These are phyloP conservation scores for Gadus macrocephalus DNA, from an alignment of 2,113 vertebrate genomes.

Conservation along the genomic window DNA sequence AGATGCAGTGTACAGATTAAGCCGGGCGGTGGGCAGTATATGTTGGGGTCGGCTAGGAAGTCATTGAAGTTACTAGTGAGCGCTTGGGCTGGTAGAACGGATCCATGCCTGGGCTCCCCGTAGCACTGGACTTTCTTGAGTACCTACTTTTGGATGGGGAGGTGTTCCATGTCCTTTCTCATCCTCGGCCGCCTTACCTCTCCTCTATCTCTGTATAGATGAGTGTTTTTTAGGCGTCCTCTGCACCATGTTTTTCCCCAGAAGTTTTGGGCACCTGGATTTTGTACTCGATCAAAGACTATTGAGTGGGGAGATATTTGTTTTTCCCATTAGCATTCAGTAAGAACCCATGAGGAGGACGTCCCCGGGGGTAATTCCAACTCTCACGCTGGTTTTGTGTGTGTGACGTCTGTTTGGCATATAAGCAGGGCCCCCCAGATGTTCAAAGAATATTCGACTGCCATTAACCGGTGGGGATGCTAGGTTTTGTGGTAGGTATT, in stretches of 20 bases:
- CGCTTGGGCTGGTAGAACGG: conserved; percentile 60
- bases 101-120: conserved; percentile 52
- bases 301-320: neutral
- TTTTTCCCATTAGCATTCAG: neutral
- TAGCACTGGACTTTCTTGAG: conserved; percentile 52
- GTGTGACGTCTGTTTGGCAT: neutral
- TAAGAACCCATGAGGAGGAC: neutral
- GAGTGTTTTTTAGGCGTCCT: too few species aligned
- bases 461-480: neutral
- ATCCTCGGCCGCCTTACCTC: neutral
- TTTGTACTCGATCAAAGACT: neutral
- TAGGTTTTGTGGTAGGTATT: neutral
- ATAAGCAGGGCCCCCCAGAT: neutral
- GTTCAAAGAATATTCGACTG: neutral
- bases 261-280: conserved; percentile 3
- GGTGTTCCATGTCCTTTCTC: conserved; percentile 37
- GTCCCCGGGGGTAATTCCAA: neutral
- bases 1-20: conserved; percentile 13
- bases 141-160: conserved; percentile 61
- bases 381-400: neutral
- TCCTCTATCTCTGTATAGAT: too few species aligned
- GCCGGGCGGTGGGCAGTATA: neutral
- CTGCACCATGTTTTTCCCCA: conserved; percentile 17
- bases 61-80: conserved; percentile 50
- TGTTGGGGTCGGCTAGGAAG: conserved; percentile 39